Evolutionary conservation across 2,888 invertebrate genomes (phyloP).

Genomic region (Stegana nigrithorax): DNA sequence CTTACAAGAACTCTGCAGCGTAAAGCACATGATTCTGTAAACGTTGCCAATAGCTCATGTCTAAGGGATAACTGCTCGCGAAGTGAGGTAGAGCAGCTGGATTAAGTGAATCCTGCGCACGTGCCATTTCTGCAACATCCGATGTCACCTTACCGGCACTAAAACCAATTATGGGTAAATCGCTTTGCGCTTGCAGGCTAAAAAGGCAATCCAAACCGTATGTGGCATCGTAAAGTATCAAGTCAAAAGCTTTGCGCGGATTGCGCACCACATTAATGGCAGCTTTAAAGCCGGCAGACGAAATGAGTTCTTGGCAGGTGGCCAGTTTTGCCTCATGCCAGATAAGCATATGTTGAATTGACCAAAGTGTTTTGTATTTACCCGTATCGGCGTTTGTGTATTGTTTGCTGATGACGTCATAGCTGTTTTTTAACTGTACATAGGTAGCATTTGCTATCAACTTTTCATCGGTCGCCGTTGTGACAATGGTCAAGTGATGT

Average conservation of each 20-base stretch:
- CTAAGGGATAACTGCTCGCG: conserved; percentile 29
- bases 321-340: conserved; percentile 45
- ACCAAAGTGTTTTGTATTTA: conserved; percentile 20
- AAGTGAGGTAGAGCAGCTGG: conserved; percentile 40
- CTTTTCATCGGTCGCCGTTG: conserved; percentile 18
- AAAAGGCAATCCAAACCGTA: conserved; percentile 36
- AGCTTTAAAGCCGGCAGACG: not conserved
- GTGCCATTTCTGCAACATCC: conserved; percentile 30
- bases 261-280: not conserved
- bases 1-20: conserved; percentile 39
- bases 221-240: conserved; percentile 45
- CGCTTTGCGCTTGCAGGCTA: not conserved
- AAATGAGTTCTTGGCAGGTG: conserved; percentile 32
- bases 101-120: conserved; percentile 41
- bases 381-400: conserved; percentile 19
- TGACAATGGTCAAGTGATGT: conserved; percentile 36
- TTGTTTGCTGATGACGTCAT: conserved; percentile 39
- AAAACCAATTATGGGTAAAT: conserved; percentile 36
- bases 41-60: conserved; percentile 43
- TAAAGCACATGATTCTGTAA: conserved; percentile 41
- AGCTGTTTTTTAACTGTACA: conserved; percentile 25
- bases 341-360: conserved; percentile 38
- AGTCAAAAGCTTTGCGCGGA: conserved; percentile 23
- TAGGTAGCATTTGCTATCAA: conserved; percentile 13
- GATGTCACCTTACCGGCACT: conserved; percentile 44